Evolutionary conservation across 2,888 invertebrate genomes (phyloP).

Genomic region (Amphimallon solstitiale): DNA sequence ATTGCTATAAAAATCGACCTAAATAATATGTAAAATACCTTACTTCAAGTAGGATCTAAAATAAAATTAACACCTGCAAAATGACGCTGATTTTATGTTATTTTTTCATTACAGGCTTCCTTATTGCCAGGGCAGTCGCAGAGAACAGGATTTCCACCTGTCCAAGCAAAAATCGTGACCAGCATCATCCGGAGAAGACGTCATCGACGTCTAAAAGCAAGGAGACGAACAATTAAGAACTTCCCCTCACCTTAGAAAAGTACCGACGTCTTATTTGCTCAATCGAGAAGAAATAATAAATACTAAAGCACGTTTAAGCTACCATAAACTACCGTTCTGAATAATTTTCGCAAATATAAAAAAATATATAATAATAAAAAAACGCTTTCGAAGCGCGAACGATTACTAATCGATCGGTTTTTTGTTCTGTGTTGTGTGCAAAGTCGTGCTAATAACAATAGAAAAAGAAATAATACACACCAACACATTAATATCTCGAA

Average conservation of each 20-base stretch:
- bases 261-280: not conserved
- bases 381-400: too few species aligned
- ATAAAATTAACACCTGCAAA: too few species aligned
- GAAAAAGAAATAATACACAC: not conserved
- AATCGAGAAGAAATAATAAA: not conserved
- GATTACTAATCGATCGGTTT: not conserved
- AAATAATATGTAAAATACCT: too few species aligned
- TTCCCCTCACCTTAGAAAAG: not conserved
- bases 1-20: too few species aligned
- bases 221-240: not conserved
- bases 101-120: not conserved
- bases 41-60: too few species aligned
- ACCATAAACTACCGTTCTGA: not conserved
- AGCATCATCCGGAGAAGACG: not conserved
- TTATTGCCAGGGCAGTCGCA: too few species aligned
- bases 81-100: too few species aligned
- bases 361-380: too few species aligned
- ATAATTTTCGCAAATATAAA: not conserved
- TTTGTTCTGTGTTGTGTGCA: not conserved
- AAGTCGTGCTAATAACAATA: conserved; percentile 16
- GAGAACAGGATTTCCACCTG: not conserved
- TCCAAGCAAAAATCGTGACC: not conserved
- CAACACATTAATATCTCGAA: not conserved
- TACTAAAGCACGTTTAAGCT: not conserved
- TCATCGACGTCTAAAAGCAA: not conserved